Evolutionary conservation across 2,888 invertebrate genomes (phyloP), one percentile per base, ranked within the genome.

Genomic region (Cetonia aurata): DNA sequence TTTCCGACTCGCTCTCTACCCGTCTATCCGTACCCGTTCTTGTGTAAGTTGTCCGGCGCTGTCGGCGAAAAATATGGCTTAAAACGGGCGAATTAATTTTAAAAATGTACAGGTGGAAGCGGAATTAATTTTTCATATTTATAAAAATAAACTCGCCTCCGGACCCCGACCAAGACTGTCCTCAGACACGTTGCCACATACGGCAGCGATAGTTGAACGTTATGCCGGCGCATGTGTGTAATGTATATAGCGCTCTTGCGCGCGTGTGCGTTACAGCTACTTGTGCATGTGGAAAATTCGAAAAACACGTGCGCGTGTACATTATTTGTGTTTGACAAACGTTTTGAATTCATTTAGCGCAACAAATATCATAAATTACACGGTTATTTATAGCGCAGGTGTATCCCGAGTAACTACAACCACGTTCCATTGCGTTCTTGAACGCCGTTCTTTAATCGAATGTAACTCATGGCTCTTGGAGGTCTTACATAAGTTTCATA

Each of bases 81-180:
- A 66, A 66, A 62, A 31, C 15, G 62, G 62, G 70, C 67, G 56
- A 70, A 66, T 70, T 70, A 70, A 66, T 70, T 65, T 55, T 9
- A 48, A 62, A 50, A 60, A 50, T 31, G 65, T 48, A 55, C 70
- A 65, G 66, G 70, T 66, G 65, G 56, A 65, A 65, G 59, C 62
- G 48, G 48, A 57, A 59, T 69, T 59, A 57, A 69, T 69, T 69
- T 69, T 69, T 69, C 48, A 59, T 59, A 69, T 67, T 67, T 67
- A 56, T 67, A 67, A 19, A 67, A 62, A 62, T 33, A 31, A 33
- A 48, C 48, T 6, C 17, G 9, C 19, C 10, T 19, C 10, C 13
- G 9, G 62, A 62, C 25, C 46, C 33, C 48, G 19, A 62, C 48
- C 13, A 9, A 10, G 15, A 33, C 62, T 25, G 25, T 25, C 25